Evolutionary conservation across 23 tunicate species (phyloP), one percentile per base, ranked within the genome.

Genomic region (Ciona savignyi): DNA sequence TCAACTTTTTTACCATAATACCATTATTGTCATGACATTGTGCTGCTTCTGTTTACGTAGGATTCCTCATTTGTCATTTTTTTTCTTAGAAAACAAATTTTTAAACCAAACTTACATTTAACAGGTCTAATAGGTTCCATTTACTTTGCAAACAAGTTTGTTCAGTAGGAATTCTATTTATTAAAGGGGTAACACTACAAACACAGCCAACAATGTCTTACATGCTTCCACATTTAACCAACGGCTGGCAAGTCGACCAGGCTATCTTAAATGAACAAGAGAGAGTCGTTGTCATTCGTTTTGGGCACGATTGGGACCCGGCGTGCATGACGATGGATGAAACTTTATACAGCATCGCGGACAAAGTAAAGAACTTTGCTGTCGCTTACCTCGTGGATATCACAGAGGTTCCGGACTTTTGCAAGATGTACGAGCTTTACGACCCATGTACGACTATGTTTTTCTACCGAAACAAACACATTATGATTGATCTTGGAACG

Each of bases 291-390:
- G 92, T 85, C 6, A 85, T 92, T 51, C 66, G 98, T 60, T 92
- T 92, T 65, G 98, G 98, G 6, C 98, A 92, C 49, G 98, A 92
- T 62, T 92, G 98, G 98, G 98, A 92, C 61, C 98, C 98, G n/a
- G 86, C 93, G 20, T 92, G 98, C 65, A 92, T 92, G 98, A 86
- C 81, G 35, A 92, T 92, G 98, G 98, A 92, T 77, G 98, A 92
- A 83, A 89, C 96, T 11, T 64, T 89, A 63, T 83, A 89, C 81
- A 89, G 88, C 73, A 89, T 92, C 29, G 93, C 98, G 23, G 98
- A 92, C 42, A 92, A 92, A 77, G 90, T 85, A 62, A 85, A 86
- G 77, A 92, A 92, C 73, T 92, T 92, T 71, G 98, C 98, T 21
- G 87, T 66, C 0, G 67, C 74, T 61, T 92, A 92, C 68, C 73